Evolutionary conservation across 2,888 invertebrate genomes (phyloP), one percentile per base, ranked within the genome.

Genomic region (Hyposoter dolosus): DNA sequence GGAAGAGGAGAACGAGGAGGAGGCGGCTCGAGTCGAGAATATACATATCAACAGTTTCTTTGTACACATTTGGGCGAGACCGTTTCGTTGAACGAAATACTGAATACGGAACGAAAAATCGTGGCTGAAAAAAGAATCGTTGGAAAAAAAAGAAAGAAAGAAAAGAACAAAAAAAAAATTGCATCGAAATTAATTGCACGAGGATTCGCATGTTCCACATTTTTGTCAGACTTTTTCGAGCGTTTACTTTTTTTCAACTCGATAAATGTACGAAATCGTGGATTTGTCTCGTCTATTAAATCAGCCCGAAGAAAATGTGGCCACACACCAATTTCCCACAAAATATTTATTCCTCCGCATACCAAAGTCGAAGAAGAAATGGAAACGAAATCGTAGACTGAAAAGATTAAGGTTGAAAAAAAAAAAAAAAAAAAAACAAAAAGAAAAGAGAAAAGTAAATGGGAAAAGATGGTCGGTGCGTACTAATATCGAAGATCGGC

Each of bases 401-500:
- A 56, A 56, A 56, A 12, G 5, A 23, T 3, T 23, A 2, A n/a
- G 7, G 50, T 56, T 56, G 56, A 0, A 23, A 56, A 56, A 56
- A 56, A 56, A 56, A 56, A 9, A 53, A 19, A 6, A 53, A n/a
- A n/a, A n/a, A n/a, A n/a, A n/a, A n/a, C n/a, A n/a, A n/a, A n/a
- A n/a, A n/a, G n/a, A n/a, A n/a, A n/a, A n/a, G n/a, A 53, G 23
- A 10, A 3, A 19, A 19, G 3, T 23, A 1, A 50, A 50, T 50
- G 9, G 50, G 19, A 53, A 17, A 1, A 60, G 12, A 60, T 28
- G 35, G 63, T 71, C 75, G 53, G 45, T 68, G 69, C 66, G 74
- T 76, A 66, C 75, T 56, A 78, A 74, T 65, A 68, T 82, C 63
- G 68, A 75, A 35, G 76, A 65, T 68, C 66, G 72, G 85, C 83